Percentiles rank a stretch among this genome's conserved stretches.
These are phyloP conservation scores for Pyralis farinalis DNA, from an alignment of 2,888 invertebrate genomes.

Conservation along the genomic window DNA sequence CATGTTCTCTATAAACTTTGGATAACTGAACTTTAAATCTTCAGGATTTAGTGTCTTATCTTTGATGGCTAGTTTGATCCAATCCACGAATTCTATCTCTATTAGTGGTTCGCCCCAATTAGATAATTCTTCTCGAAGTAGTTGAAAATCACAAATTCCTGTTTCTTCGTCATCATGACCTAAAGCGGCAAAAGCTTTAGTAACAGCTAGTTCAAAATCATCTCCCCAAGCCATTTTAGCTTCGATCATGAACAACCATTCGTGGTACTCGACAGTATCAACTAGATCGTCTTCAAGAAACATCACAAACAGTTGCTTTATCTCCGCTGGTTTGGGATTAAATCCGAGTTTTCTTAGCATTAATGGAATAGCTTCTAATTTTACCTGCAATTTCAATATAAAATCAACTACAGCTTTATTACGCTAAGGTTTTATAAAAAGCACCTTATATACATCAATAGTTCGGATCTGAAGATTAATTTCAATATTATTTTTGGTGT, in stretches of 20 bases:
- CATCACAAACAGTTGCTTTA: slow-evolving; percentile 41
- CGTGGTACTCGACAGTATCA: slow-evolving; percentile 63
- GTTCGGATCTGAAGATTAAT: too few species aligned
- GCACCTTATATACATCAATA: too few species aligned
- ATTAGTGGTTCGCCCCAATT: slow-evolving; percentile 62
- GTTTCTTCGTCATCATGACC: slow-evolving; percentile 60
- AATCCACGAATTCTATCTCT: slow-evolving; percentile 62
- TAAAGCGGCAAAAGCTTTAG: slow-evolving; percentile 55
- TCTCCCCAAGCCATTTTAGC: slow-evolving; percentile 66
- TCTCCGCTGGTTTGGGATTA: slow-evolving; percentile 61
- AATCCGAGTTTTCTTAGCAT: slow-evolving; percentile 68
- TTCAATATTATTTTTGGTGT: too few species aligned
- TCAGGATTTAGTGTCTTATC: slow-evolving; percentile 55
- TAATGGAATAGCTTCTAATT: slow-evolving; percentile 43
- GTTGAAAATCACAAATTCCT: slow-evolving; percentile 48
- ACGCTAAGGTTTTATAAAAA: too few species aligned
- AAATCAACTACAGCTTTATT: too few species aligned
- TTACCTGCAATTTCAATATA: slow-evolving; percentile 35
- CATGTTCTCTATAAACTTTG: slow-evolving; percentile 67
- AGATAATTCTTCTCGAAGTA: slow-evolving; percentile 52
- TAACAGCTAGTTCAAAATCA: slow-evolving; percentile 55
- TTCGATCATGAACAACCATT: slow-evolving; percentile 68
- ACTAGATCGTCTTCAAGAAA: slow-evolving; percentile 68
- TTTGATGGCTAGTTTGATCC: slow-evolving; percentile 48
- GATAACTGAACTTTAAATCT: slow-evolving; percentile 48